These are phyloP conservation scores for Campoletis raptor DNA, from an alignment of 2,888 invertebrate genomes.

Conservation along the genomic window DNA sequence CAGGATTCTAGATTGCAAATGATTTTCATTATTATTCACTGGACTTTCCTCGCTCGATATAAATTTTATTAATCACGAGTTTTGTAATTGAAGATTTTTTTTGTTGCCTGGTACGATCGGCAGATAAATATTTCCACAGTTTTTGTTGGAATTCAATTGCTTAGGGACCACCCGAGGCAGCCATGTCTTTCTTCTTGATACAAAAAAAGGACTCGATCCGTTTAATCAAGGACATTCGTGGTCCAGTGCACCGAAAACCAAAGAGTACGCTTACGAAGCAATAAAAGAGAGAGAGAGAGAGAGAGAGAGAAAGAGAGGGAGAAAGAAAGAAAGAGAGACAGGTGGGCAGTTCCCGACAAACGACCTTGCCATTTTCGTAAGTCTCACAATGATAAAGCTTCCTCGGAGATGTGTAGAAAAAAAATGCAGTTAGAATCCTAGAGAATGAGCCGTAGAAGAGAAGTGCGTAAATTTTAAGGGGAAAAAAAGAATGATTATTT, in stretches of 20 bases:
- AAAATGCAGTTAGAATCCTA: too few relatives aligned
- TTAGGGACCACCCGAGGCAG: slow-evolving; percentile 67
- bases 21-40: background rate
- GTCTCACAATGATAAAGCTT: background rate
- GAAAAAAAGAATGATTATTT: background rate
- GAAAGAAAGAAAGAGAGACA: too few relatives aligned
- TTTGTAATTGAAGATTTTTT: background rate
- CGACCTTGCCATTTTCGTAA: background rate
- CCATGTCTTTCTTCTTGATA: background rate
- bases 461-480: too few relatives aligned
- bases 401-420: background rate
- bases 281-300: too few relatives aligned
- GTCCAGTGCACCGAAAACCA: slow-evolving; percentile 76
- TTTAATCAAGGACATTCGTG: slow-evolving; percentile 85
- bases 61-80: background rate
- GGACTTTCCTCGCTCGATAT: too few relatives aligned
- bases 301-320: too few relatives aligned
- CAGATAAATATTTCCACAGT: background rate
- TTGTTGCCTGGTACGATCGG: background rate
- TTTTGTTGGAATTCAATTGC: background rate
- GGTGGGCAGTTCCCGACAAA: background rate
- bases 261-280: background rate
- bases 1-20: too few relatives aligned
- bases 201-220: slow-evolving; percentile 75
- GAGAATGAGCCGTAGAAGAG: too few relatives aligned